A percentile compares a stretch with the other conserved stretches of the same genome.
Conservation (phyloP, 2,888 invertebrate species). For the Smittia aterrima region DNA sequence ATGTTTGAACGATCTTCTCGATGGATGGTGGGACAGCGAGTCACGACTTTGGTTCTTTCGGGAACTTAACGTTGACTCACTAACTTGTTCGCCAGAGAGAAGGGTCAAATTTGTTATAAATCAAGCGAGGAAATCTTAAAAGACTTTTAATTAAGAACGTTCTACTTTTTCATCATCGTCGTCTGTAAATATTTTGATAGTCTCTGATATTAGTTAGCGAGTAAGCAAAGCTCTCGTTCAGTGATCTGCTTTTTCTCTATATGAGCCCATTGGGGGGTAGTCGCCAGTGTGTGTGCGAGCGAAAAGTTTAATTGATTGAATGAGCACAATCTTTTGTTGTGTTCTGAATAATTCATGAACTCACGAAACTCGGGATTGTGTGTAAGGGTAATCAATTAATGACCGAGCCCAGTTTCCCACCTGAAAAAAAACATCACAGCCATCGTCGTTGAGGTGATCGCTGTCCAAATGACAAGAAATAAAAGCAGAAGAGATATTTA, state of each 20-base stretch:
- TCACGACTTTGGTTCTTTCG: not conserved
- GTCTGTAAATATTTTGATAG: constrained; percentile 15
- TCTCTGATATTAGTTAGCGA: no score
- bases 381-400: not conserved
- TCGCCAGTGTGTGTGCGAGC: not conserved
- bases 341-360: not conserved
- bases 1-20: not conserved
- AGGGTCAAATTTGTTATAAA: not conserved
- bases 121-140: not conserved
- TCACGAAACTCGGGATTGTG: not conserved
- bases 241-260: not conserved
- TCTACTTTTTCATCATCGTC: not conserved
- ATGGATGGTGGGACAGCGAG: not conserved
- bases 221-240: no score
- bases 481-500: no score
- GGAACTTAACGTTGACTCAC: not conserved
- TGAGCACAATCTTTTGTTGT: constrained; percentile 2
- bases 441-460: not conserved
- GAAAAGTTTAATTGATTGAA: constrained; percentile 24
- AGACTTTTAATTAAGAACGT: constrained; percentile 10
- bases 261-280: not conserved
- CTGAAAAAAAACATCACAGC: not conserved
- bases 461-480: no score
- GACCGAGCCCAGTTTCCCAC: not conserved
- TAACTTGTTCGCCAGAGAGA: not conserved